Conservation (phyloP, 2,797 vertebrate species). For the Simalia tracyae region DNA sequence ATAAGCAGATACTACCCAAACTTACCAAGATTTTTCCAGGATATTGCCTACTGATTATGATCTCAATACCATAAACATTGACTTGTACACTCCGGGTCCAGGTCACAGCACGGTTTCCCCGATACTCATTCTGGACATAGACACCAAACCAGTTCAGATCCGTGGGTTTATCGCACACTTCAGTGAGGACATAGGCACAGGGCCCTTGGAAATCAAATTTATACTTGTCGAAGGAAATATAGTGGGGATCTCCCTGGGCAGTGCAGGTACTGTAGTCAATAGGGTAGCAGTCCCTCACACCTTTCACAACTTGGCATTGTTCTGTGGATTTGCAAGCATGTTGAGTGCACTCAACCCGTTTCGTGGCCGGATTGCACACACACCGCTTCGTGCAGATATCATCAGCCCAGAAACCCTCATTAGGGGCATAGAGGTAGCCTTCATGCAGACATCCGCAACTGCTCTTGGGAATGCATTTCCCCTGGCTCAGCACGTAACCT, state of each 20-base stretch:
- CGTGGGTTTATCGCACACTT: constrained; percentile 61
- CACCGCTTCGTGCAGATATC: constrained; percentile 64
- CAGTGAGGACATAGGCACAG: constrained; percentile 74
- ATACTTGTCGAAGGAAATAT: constrained; percentile 70
- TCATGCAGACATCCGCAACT: constrained; percentile 72
- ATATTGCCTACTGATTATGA: constrained; percentile 68
- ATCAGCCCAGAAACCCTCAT: constrained; percentile 71
- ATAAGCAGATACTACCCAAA: neutral
- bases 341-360: constrained; percentile 57
- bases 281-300: constrained; percentile 67
- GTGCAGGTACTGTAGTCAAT: constrained; percentile 67
- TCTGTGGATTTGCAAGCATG: constrained; percentile 55
- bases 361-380: constrained; percentile 55
- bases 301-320: constrained; percentile 63
- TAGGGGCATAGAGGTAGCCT: constrained; percentile 63
- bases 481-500: constrained; percentile 71
- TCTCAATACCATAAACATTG: constrained; percentile 64
- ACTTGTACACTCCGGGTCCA: constrained; percentile 72
- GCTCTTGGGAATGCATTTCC: constrained; percentile 53
- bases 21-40: constrained; percentile 70
- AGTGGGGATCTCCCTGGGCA: constrained; percentile 72
- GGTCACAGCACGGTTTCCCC: constrained; percentile 66
- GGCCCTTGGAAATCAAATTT: constrained; percentile 72
- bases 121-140: constrained; percentile 72
- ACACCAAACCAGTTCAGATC: constrained; percentile 71